Evolutionary conservation across 2,113 vertebrate species (phyloP).

Genomic region (Nothoprocta perdicaria): DNA sequence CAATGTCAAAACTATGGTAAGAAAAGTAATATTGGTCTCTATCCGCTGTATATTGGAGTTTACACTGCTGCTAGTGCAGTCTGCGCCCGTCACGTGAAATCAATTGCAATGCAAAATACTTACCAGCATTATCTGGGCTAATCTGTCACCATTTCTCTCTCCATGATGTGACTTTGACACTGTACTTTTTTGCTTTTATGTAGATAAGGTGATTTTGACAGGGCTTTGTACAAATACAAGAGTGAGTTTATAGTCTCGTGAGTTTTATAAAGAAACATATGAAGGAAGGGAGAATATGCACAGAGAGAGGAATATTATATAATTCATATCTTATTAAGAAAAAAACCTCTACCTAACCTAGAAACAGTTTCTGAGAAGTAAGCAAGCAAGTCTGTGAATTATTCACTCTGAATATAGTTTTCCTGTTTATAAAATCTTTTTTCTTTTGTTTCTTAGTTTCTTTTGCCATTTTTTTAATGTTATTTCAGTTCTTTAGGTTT

Average conservation of each 20-base stretch:
- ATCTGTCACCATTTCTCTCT: background rate
- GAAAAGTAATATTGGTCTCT: background rate
- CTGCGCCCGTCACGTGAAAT: background rate
- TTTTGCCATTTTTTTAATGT: background rate
- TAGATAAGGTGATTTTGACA: background rate
- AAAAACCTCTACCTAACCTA: background rate
- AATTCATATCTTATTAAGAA: background rate
- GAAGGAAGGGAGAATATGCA: background rate
- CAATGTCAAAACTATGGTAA: background rate
- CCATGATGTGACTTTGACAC: background rate
- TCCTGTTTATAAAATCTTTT: background rate
- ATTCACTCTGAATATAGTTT: background rate
- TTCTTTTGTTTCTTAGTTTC: background rate
- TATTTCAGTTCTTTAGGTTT: background rate
- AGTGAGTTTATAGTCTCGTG: background rate
- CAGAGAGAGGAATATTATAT: background rate
- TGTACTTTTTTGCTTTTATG: background rate
- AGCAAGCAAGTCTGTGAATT: background rate
- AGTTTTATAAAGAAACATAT: background rate
- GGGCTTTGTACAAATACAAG: background rate
- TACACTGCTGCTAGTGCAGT: background rate
- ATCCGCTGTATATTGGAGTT: fast-evolving
- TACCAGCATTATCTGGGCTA: fast-evolving
- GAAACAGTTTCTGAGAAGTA: background rate
- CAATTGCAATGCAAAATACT: background rate